Evolutionary conservation across 2,797 vertebrate species (phyloP).

Genomic region (Oreochromis grahami): DNA sequence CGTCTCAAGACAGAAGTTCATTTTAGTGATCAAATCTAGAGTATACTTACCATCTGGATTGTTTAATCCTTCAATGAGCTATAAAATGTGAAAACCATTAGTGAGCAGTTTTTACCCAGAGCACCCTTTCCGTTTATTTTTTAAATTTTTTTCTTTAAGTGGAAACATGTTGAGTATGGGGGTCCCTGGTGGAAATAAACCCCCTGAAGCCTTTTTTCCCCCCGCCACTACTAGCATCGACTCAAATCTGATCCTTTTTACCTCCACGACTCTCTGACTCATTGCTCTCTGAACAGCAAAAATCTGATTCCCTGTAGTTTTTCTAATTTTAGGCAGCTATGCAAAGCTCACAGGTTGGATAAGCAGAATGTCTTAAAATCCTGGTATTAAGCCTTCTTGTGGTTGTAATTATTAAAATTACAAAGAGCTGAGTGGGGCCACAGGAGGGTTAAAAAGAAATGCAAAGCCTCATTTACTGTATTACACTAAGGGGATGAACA

Average conservation of each 20-base stretch:
- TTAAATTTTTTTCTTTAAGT: not conserved
- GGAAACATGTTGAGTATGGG: constrained; percentile 37
- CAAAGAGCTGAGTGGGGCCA: not conserved
- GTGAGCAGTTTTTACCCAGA: constrained; percentile 13
- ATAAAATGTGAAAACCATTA: constrained; percentile 32
- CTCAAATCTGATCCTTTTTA: constrained; percentile 56
- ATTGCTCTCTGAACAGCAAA: constrained; percentile 48
- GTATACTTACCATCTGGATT: constrained; percentile 34
- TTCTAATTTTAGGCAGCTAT: constrained; percentile 47
- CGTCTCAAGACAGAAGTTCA: not conserved
- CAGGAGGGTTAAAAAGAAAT: not conserved
- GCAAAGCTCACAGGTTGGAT: constrained; percentile 24
- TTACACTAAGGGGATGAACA: not conserved
- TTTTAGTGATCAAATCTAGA: not conserved
- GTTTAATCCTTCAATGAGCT: constrained; percentile 41
- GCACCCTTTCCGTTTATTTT: not conserved
- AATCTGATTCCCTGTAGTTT: constrained; percentile 48
- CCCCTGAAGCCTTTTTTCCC: constrained; percentile 29
- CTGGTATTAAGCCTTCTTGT: constrained; percentile 15
- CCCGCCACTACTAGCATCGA: constrained; percentile 15
- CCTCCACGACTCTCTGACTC: constrained; percentile 45
- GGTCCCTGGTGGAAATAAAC: constrained; percentile 39
- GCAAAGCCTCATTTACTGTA: not conserved
- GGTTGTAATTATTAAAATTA: constrained; percentile 1
- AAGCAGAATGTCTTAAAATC: constrained; percentile 30